Base-by-base conservation (phyloP, 30 jellyfish, hydroid and myxozoan genomes). In the Aurelia coerulea region DNA sequence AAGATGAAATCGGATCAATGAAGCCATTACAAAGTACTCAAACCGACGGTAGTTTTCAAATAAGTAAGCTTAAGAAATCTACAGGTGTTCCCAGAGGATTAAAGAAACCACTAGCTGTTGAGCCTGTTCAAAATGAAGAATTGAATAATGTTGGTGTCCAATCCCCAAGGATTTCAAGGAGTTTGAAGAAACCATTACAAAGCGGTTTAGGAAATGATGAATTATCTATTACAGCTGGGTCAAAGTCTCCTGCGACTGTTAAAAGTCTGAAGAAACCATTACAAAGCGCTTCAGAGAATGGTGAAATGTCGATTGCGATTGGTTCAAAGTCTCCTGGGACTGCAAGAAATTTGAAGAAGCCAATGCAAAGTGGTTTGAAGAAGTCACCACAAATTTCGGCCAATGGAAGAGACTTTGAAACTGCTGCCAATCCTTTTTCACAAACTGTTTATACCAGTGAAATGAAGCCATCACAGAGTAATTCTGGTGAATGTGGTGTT, bases 311-410 rank as follows among this genome's bases (percentile, higher is more conserved):
- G 56, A n/a, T 62, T 17, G 6, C 78, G 17, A 33, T 46, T 46
- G 15, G 56, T 46, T 46, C 56, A 46, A 77, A 77, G 19, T 62
- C 77, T 51, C 87, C 42, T 10, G 58, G 23, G 78, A 62, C 63
- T 14, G 63, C 74, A 42, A 60, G 69, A 1, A 29, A 49, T 59
- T 33, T 31, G 66, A 77, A 60, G 78, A 62, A 62, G 39, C 87
- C 87, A 77, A 32, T 77, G 87, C 78, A 77, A 34, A 54, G 78
- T 35, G 76, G 42, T 23, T 65, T 65, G 35, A 46, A 17, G 46
- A 65, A 23, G 19, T 8, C 76, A 5, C 9, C 8, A 13, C 37
- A 65, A 65, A 13, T 13, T 23, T 39, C 17, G 14, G 76, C n/a
- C 46, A 33, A 10, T 39, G 76, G 76, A 17, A 1, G 42, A 7